phyloP scores from a whole-genome alignment of 2,113 vertebrate genomes.

The Catharus fuscescens region DNA sequence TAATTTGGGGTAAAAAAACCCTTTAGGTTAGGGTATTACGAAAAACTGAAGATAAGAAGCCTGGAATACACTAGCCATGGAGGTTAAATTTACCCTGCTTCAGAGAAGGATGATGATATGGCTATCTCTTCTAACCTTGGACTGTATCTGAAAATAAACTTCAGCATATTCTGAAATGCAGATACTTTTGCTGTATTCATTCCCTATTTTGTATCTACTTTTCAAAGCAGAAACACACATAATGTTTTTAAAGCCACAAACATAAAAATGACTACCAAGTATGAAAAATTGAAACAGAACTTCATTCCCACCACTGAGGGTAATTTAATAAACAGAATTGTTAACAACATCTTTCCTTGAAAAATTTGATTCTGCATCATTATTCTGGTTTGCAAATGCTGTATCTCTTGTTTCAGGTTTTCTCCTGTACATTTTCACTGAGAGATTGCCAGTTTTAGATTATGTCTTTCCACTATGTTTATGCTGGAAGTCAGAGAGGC shows the following conservation, averaged over 20 bases:
- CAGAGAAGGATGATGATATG: background rate
- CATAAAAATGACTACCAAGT: background rate
- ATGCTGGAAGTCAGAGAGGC: background rate
- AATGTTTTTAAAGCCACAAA: background rate
- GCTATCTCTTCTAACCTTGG: background rate
- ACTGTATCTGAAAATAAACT: background rate
- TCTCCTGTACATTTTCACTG: background rate
- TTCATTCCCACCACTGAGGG: background rate
- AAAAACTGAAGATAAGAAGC: background rate
- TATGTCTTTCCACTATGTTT: background rate
- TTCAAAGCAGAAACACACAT: background rate
- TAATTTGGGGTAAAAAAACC: background rate
- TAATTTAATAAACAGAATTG: background rate
- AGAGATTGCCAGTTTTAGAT: background rate
- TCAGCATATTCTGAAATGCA: background rate
- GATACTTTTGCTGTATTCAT: background rate
- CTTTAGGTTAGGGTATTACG: background rate
- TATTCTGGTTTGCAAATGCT: background rate
- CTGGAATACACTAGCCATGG: background rate
- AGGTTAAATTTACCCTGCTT: background rate
- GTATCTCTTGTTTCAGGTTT: background rate
- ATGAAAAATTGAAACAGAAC: background rate
- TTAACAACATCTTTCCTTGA: background rate
- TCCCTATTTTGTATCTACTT: background rate
- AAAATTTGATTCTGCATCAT: background rate